Conservation (phyloP, 2,113 vertebrate genomes). For the Microtus ochrogaster region DNA sequence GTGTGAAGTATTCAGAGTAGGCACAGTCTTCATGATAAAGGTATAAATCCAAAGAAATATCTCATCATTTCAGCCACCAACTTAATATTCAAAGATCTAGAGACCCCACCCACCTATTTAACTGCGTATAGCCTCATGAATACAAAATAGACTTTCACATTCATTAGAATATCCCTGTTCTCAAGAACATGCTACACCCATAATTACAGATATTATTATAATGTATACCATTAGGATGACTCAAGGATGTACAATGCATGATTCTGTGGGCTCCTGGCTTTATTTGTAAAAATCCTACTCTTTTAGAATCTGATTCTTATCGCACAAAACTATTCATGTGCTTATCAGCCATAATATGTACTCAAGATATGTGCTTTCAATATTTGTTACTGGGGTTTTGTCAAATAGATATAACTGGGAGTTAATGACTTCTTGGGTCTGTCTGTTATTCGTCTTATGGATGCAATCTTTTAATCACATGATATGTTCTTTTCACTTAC, state of each 20-base stretch:
- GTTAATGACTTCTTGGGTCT: background rate
- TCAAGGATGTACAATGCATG: background rate
- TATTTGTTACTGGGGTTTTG: background rate
- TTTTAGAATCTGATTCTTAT: background rate
- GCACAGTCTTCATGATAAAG: background rate
- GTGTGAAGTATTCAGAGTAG: background rate
- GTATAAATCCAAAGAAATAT: background rate
- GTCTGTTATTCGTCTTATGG: background rate
- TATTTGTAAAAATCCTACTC: background rate
- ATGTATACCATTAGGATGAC: background rate
- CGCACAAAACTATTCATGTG: background rate
- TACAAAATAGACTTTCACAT: background rate
- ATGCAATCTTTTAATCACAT: background rate
- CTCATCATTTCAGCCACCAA: background rate
- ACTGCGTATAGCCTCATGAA: accelerated
- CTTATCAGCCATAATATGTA: background rate
- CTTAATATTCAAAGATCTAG: background rate
- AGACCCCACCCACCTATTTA: background rate
- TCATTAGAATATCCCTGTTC: background rate
- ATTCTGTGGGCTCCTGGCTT: background rate
- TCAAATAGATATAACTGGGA: background rate
- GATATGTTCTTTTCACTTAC: background rate
- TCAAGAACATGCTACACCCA: background rate
- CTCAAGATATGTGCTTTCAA: background rate
- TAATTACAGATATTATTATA: background rate